phyloP scores from a whole-genome alignment of 2,113 vertebrate species.

The Pygathrix nemaeus region DNA sequence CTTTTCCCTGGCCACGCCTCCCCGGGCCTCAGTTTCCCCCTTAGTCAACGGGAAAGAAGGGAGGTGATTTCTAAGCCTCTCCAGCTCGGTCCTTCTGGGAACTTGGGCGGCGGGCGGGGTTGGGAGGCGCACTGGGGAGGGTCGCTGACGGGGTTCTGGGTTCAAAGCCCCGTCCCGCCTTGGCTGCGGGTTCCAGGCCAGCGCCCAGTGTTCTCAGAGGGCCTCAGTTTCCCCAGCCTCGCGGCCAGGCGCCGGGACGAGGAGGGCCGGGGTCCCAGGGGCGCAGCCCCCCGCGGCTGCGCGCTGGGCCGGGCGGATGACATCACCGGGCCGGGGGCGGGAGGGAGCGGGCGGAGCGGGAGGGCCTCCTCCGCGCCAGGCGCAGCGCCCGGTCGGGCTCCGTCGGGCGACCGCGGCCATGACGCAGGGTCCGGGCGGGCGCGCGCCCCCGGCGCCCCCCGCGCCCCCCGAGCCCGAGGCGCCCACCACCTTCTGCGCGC shows the following conservation, averaged over 20 bases:
- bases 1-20: not conserved
- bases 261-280: constrained; percentile 66
- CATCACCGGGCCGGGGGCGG: constrained; percentile 74
- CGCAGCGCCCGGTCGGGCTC: no score
- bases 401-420: no score
- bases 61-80: not conserved
- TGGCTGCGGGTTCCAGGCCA: no score
- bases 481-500: constrained; percentile 95
- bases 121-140: not conserved
- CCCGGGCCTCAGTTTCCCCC: not conserved
- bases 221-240: not conserved
- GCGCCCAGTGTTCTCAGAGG: not conserved
- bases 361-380: constrained; percentile 72
- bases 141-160: not conserved
- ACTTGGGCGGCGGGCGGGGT: not conserved
- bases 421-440: constrained; percentile 82
- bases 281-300: constrained; percentile 77
- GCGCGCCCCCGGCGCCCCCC: constrained; percentile 69
- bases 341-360: constrained; percentile 53
- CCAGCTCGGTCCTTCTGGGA: not conserved
- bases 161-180: not conserved
- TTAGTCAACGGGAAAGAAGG: not conserved
- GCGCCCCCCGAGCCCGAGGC: constrained; percentile 91
- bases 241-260: not conserved
- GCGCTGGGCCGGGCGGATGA: constrained; percentile 70